Evolutionary conservation across 2,888 invertebrate genomes (phyloP), one percentile per base, ranked within the genome.

Genomic region (Keiferia lycopersicella): DNA sequence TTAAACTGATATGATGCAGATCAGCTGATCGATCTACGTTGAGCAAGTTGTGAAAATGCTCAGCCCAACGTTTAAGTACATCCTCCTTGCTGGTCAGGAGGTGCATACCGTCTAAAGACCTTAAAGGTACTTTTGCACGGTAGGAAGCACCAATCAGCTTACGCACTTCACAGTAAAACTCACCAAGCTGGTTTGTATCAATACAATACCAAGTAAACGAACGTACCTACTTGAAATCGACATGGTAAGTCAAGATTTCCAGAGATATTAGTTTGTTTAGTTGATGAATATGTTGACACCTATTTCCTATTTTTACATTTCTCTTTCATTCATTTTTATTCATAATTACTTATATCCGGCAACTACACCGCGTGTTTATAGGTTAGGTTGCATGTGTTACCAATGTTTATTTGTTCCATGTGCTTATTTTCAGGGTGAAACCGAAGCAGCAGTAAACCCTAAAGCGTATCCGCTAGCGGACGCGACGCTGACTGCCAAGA

Each of bases 391-490:
- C 14, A 14, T 53, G 53, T 53, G 62, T n/a, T n/a, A n/a, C n/a
- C n/a, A n/a, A 14, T 16, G 50, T 39, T 26, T 12, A 10, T 16
- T 16, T 34, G 16, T 6, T 4, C 7, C 26, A 16, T n/a, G 11
- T 53, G 12, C 20, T 50, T 51, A 57, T 53, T 88, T 91, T 59
- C 80, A 96, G 96, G 93, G 94, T 70, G 96, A 96, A 78, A 70
- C 76, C 10, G 97, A 97, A 74, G 83, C 84, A 56, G 94, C 86
- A 67, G 96, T 97, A 0, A 97, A 97, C 80, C 96, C 97, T 0
- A 99, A 99, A 91, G 99, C 99, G 56, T 99, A 99, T 85, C 99
- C 99, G 0, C 88, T 99, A 77, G 99, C 99, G 50, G 98, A 99
- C 80, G 95, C 97, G 8, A 93, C 96, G 0, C 92, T 99, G 62